Evolutionary conservation across 2,797 vertebrate genomes (phyloP).

Genomic region (Morus bassanus): DNA sequence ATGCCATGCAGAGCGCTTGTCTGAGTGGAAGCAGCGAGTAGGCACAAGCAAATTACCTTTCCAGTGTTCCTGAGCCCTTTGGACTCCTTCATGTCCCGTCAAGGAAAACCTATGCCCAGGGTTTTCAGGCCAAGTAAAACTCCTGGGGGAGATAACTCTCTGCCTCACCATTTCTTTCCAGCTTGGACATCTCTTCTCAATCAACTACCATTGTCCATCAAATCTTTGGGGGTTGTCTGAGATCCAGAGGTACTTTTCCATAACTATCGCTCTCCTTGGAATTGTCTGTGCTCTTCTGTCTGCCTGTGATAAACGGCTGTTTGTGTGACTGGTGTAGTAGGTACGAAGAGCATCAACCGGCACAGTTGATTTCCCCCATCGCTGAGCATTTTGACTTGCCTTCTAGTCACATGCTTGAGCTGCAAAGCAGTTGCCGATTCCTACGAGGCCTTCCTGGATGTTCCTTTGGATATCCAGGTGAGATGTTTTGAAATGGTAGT

Average conservation of each 20-base stretch:
- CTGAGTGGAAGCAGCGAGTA: neutral
- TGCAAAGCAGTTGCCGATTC: too few relatives aligned
- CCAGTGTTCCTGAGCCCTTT: neutral
- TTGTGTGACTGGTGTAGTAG: neutral
- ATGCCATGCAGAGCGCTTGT: neutral
- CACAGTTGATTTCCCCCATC: neutral
- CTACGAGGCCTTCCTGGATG: too few relatives aligned
- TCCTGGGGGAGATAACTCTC: neutral
- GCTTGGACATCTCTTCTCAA: rapidly evolving
- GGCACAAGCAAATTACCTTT: neutral
- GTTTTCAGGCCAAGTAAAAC: neutral
- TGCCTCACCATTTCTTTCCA: neutral
- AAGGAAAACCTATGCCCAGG: neutral
- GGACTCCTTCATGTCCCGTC: neutral
- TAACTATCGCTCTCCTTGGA: neutral
- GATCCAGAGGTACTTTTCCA: neutral
- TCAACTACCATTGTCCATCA: neutral
- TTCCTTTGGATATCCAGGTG: too few relatives aligned
- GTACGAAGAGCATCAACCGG: neutral
- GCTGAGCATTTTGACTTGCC: too few relatives aligned
- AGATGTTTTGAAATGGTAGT: too few relatives aligned
- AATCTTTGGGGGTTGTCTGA: neutral
- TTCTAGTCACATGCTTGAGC: too few relatives aligned
- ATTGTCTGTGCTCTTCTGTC: neutral
- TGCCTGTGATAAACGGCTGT: neutral